Evolutionary conservation across 2,797 vertebrate species (phyloP), one percentile per base, ranked within the genome.

Genomic region (Sebastes vulpes): DNA sequence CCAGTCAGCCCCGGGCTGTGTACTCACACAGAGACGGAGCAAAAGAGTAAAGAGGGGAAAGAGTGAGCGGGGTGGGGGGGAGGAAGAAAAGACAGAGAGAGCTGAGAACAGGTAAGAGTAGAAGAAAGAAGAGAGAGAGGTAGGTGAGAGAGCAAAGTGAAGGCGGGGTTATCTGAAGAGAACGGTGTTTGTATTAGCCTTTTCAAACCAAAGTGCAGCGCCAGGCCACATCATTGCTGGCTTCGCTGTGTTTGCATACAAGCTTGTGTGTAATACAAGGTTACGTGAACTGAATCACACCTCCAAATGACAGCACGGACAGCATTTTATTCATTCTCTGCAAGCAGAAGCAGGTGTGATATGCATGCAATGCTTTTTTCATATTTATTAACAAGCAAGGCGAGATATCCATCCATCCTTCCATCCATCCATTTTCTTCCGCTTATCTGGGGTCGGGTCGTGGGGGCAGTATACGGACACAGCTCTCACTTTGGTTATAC

Each of bases 1-100:
- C 82, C 86, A 94, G 82, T 94, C 94, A 94, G 93, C 92, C 87
- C 65, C 16, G 5, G 88, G 94, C 92, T 84, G 81, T 88, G 89
- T 90, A 82, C 85, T 84, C 86, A 79, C 76, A 87, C 76, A 83
- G 66, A 90, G 78, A 83, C 65, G 72, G 61, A 87, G 79, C 57
- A 83, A 79, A 87, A 76, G 86, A 88, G 77, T 73, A 86, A 88
- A 86, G 77, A 82, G 83, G 72, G 66, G 77, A 80, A 70, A 72
- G 72, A 77, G 25, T 66, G 78, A 59, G 60, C 6, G 1, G 71
- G 29, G 48, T 23, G 11, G 57, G 10, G 20, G 38, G 20, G 14
- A 57, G 28, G 12, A 50, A 57, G 29, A 61, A 54, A 65, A 57
- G 16, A 65, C n/a, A 48, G 54, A 48, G 54, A 48, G 18, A 61